Evolutionary conservation across 2,888 invertebrate genomes (phyloP), one percentile per base, ranked within the genome.

Genomic region (Orthosia gracilis): DNA sequence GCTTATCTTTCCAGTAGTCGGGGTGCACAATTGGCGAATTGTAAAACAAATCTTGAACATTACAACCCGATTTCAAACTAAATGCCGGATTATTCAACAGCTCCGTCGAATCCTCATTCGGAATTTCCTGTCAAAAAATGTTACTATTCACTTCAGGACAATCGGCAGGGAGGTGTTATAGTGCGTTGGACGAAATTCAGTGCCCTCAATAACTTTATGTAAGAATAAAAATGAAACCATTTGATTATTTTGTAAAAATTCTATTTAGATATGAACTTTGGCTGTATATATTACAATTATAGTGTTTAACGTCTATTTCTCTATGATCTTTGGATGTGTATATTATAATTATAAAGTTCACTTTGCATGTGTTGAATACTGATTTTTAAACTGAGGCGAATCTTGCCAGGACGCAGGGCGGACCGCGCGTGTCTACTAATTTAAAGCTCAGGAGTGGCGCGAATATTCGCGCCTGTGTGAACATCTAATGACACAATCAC

Each of bases 101-200:
- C 80, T 89, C 90, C 68, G 84, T 85, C 55, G 83, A 76, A 76
- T 91, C 92, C 79, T 91, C 93, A 71, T 79, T 88, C 57, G 87
- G 89, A 74, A 89, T 76, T 81, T 92, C 96, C 96, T 96, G 96
- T 91, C 90, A 92, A 95, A 92, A 92, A 94, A 95, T 78, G 83
- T 89, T 87, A 89, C 85, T 87, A 81, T 87, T 90, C 86, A 91
- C 85, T 85, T 83, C 80, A 73, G 75, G 84, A 73, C 72, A 80
- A 74, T 72, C 63, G 67, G 77, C 64, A 74, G 75, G 72, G 71
- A 73, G 77, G 83, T 77, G 82, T 78, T 81, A 86, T 87, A 94
- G 94, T 95, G 96, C 95, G 95, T 94, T 95, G 90, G 95, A 95
- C 95, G 94, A 94, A 94, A 85, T 77, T 69, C 62, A 77, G 63